These are phyloP conservation scores for Drosophila obscura DNA, from an alignment of 1,140 invertebrate genomes.

Conservation along the genomic window DNA sequence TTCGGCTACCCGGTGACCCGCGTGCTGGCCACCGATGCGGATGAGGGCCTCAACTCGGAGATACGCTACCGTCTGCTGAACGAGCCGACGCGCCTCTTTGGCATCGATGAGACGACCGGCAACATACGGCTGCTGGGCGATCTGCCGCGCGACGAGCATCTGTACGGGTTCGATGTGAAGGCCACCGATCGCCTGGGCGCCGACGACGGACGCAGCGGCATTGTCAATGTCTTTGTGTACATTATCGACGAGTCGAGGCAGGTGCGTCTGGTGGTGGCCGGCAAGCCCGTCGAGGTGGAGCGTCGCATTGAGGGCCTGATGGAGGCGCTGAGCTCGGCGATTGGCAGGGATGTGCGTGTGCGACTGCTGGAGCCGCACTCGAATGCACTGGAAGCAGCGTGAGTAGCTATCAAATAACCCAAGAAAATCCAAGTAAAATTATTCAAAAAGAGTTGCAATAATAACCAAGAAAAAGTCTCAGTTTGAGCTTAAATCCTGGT, in stretches of 20 bases:
- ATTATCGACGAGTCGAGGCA: conserved; percentile 92
- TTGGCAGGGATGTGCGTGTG: conserved; percentile 90
- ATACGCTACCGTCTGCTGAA: conserved; percentile 92
- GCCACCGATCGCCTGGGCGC: conserved; percentile 91
- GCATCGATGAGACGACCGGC: conserved; percentile 90
- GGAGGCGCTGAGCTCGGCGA: conserved; percentile 88
- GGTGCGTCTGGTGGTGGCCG: conserved; percentile 90
- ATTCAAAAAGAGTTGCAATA: no score
- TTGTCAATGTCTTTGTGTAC: conserved; percentile 93
- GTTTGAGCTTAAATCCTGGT: no score
- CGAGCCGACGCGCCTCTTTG: conserved; percentile 88
- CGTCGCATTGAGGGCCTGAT: conserved; percentile 89
- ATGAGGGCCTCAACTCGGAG: conserved; percentile 90
- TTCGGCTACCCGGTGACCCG: conserved; percentile 92
- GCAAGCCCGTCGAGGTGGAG: conserved; percentile 90
- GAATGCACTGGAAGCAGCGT: conserved; percentile 87
- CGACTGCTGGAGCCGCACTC: conserved; percentile 90
- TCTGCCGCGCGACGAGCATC: conserved; percentile 87
- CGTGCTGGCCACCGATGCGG: conserved; percentile 89
- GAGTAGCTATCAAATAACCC: conserved; percentile 83
- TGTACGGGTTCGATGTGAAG: conserved; percentile 94
- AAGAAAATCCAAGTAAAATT: no score
- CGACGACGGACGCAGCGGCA: conserved; percentile 91
- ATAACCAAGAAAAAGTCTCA: no score
- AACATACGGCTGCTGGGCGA: conserved; percentile 87